These are phyloP conservation scores for Brenthis hecate DNA, from an alignment of 2,888 invertebrate genomes.

Conservation along the genomic window DNA sequence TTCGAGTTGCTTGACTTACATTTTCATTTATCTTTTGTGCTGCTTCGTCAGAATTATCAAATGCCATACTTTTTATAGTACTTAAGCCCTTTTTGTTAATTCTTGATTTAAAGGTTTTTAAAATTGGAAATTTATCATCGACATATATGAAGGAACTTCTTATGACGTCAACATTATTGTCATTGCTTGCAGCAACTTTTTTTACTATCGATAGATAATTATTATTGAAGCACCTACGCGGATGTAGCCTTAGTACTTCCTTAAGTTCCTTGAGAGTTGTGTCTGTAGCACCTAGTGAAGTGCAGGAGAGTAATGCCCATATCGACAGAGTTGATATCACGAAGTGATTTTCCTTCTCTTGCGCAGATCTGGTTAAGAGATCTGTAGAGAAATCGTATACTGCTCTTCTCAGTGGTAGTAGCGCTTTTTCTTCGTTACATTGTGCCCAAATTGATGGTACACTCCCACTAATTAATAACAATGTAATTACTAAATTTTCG, in stretches of 20 bases:
- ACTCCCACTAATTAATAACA: slow-evolving; percentile 40
- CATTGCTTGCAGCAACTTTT: slow-evolving; percentile 40
- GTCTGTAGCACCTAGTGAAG: slow-evolving; percentile 61
- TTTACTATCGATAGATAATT: slow-evolving; percentile 57
- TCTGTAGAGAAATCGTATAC: slow-evolving; percentile 48
- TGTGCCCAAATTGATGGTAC: slow-evolving; percentile 43
- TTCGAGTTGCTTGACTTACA: slow-evolving; percentile 58
- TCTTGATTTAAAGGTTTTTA: slow-evolving; percentile 47
- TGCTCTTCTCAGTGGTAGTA: slow-evolving; percentile 42
- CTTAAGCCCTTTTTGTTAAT: slow-evolving; percentile 50
- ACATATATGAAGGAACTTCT: slow-evolving; percentile 59
- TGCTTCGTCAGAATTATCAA: slow-evolving; percentile 49
- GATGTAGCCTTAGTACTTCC: slow-evolving; percentile 53
- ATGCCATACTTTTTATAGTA: slow-evolving; percentile 51
- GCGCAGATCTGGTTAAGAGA: slow-evolving; percentile 45
- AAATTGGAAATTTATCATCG: slow-evolving; percentile 51
- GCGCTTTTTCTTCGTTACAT: slow-evolving; percentile 44
- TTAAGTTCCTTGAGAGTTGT: slow-evolving; percentile 56
- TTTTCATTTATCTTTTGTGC: slow-evolving; percentile 59
- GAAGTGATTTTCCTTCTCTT: slow-evolving; percentile 68
- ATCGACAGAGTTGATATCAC: slow-evolving; percentile 62
- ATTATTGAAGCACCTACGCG: slow-evolving; percentile 61
- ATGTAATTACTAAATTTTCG: slow-evolving; percentile 42
- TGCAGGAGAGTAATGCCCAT: slow-evolving; percentile 61
- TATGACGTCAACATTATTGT: slow-evolving; percentile 50